phyloP scores from a whole-genome alignment of 2,888 invertebrate species.

The Mesochorus sp. region DNA sequence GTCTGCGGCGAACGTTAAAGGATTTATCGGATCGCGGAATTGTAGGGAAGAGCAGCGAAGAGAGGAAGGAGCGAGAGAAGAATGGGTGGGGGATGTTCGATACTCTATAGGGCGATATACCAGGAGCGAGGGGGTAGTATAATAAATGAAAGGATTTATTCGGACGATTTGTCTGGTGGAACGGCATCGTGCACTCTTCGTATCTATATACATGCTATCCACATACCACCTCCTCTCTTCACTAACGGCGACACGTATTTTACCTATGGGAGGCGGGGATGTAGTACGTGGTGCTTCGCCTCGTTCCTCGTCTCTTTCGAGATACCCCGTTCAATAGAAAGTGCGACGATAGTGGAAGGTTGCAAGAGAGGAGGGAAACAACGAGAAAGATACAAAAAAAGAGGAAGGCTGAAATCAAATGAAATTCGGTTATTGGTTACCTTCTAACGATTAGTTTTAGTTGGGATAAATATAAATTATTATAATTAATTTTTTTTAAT shows the following conservation, averaged over 20 bases:
- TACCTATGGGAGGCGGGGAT: conserved; percentile 46
- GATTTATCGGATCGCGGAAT: conserved; percentile 49
- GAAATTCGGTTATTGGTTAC: conserved; percentile 18
- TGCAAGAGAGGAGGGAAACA: no score
- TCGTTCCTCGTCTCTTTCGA: conserved; percentile 29
- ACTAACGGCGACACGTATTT: conserved; percentile 59
- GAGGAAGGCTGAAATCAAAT: background rate
- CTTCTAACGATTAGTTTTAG: background rate
- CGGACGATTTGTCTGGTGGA: conserved; percentile 62
- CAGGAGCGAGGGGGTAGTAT: conserved; percentile 45
- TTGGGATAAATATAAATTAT: background rate
- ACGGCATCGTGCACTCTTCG: conserved; percentile 41
- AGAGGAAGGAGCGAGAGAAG: background rate
- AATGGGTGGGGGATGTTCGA: conserved; percentile 16
- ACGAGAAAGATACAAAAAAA: no score
- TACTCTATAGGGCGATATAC: conserved; percentile 34
- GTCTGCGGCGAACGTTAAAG: conserved; percentile 36
- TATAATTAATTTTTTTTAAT: no score
- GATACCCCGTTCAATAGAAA: conserved; percentile 18
- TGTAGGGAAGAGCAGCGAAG: conserved; percentile 2
- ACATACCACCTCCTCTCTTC: conserved; percentile 24
- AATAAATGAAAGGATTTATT: conserved; percentile 67
- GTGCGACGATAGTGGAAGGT: no score
- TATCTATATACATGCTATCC: conserved; percentile 18
- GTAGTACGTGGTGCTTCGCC: conserved; percentile 37